phyloP scores from a whole-genome alignment of 2,113 vertebrate genomes.

The Microcebus ravelobensis region DNA sequence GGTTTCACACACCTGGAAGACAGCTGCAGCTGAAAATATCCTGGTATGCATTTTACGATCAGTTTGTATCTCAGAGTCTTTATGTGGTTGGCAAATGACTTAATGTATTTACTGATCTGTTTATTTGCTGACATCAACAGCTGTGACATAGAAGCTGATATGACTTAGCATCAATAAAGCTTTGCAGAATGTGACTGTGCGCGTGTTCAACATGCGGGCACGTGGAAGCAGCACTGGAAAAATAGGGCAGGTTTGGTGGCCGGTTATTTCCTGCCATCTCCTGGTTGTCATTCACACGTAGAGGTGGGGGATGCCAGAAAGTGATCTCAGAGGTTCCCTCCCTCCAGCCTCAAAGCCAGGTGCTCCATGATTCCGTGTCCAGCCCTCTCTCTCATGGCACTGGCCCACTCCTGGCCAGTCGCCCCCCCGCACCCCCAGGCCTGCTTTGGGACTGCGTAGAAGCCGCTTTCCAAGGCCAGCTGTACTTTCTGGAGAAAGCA shows the following conservation, averaged over 20 bases:
- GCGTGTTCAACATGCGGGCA: not conserved
- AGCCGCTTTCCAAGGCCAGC: not conserved
- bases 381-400: not conserved
- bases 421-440: not conserved
- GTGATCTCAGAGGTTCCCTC: not conserved
- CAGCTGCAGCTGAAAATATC: not conserved
- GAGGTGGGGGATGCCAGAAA: not conserved
- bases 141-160: not conserved
- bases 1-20: not conserved
- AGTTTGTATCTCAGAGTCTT: not conserved
- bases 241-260: not conserved
- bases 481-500: not conserved
- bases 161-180: not conserved
- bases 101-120: not conserved
- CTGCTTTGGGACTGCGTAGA: not conserved
- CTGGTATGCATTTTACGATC: not conserved
- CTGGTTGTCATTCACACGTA: not conserved
- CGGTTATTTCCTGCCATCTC: not conserved
- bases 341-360: not conserved
- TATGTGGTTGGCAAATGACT: not conserved
- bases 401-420: not conserved
- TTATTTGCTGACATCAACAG: not conserved
- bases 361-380: not conserved
- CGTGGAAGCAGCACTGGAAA: not conserved
- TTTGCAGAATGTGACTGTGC: not conserved